Evolutionary conservation across 2,113 vertebrate species (phyloP), one percentile per base, ranked within the genome.

Genomic region (Alethe castanea): DNA sequence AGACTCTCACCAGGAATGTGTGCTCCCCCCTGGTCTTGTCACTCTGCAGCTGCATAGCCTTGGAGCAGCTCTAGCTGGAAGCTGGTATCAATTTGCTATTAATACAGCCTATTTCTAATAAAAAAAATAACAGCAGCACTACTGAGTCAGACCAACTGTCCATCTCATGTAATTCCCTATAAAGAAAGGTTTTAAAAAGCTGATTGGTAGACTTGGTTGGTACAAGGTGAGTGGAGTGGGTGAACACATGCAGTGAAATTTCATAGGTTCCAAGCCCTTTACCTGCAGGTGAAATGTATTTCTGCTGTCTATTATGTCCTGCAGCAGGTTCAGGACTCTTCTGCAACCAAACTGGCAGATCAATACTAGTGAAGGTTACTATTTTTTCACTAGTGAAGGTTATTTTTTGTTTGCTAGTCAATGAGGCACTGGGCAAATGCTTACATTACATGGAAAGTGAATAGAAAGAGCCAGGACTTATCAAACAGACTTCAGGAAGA

Each of bases 11-110:
- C 64, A 81, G 64, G 69, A 77, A n/a, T 1, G 1, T 8, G 24
- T 11, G 10, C 23, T 52, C 28, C 61, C 38, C 36, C 57, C 82
- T 29, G 24, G 13, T 26, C 47, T 40, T 9, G 23, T 29, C 50
- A 36, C 67, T 53, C 42, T 69, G 72, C 62, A 90, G 50, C 81
- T 86, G 81, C 67, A 56, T 59, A 81, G 67, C 45, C 79, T 66
- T 88, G 79, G 88, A 94, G 38, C 59, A 66, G 80, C 79, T 88
- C 71, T 86, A 92, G 33, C 52, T 20, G 6, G 67, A 66, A 35
- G n/a, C 42, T 62, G 45, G 47, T 65, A 25, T 45, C 29, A 54
- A 70, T 70, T 88, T 86, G 67, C 80, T 88, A 40, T 81, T 90
- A 93, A 70, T 44, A 84, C 64, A 64, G 52, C 13, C 77, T 83